phyloP scores from a whole-genome alignment of 2,888 invertebrate species.

The Digitonthophagus gazella region DNA sequence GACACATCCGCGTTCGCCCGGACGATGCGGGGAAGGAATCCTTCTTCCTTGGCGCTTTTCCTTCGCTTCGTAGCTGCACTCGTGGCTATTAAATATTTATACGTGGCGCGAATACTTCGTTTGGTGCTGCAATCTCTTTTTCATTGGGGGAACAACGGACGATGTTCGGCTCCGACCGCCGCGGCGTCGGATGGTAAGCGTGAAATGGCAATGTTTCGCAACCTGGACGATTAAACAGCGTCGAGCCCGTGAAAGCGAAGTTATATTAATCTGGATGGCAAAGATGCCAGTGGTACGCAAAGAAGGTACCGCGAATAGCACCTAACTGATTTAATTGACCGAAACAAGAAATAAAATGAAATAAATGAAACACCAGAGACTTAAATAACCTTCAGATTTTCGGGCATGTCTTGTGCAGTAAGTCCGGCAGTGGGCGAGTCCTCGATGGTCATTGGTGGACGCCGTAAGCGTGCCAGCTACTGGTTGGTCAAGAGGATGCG shows the following conservation, averaged over 20 bases:
- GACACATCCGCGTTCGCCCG: neutral
- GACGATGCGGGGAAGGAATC: neutral
- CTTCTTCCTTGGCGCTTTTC: neutral
- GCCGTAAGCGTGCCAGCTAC: conserved; percentile 39
- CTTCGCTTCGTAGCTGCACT: neutral
- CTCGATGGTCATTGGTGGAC: neutral
- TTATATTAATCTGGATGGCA: no score
- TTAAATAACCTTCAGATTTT: no score
- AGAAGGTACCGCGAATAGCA: no score
- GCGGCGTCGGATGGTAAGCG: neutral
- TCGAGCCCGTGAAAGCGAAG: no score
- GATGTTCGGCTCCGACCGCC: no score
- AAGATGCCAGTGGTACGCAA: no score
- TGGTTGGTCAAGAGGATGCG: conserved; percentile 45
- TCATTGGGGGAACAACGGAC: neutral
- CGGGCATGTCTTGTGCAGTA: neutral
- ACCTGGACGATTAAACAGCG: no score
- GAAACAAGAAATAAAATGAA: no score
- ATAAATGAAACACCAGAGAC: no score
- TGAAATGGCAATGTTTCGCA: neutral
- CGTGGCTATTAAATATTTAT: neutral
- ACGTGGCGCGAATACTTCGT: neutral
- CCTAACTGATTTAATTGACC: no score
- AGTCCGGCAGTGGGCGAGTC: neutral
- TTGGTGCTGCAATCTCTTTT: neutral